Percentiles rank a stretch among this genome's conserved stretches.
Evolutionary conservation across 2,113 vertebrate species (phyloP).

Genomic region (Smithornis capensis): DNA sequence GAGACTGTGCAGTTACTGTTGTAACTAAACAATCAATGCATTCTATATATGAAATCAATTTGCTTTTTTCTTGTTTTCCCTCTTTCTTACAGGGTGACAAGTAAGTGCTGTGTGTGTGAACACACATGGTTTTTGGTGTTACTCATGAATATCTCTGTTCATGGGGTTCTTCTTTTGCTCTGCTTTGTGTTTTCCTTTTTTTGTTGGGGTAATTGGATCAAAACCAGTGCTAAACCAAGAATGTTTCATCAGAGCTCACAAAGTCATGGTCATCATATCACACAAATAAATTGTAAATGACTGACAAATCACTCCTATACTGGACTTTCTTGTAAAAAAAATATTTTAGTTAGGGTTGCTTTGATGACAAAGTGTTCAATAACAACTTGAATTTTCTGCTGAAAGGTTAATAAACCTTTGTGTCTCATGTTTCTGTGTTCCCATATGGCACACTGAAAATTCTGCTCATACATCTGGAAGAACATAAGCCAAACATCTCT

Average conservation of each 20-base stretch:
- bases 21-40: not conserved
- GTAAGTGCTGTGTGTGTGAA: fast-evolving
- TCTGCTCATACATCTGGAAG: not conserved
- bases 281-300: not conserved
- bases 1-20: not conserved
- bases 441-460: not conserved
- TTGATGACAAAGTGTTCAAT: not conserved
- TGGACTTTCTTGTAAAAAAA: not conserved
- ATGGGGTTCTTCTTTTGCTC: not conserved
- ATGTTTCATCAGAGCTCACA: not conserved
- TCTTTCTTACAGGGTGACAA: not conserved
- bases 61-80: not conserved
- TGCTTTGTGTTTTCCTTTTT: not conserved
- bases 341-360: not conserved
- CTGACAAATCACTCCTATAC: not conserved
- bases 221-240: not conserved
- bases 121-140: fast-evolving
- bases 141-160: not conserved
- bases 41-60: not conserved
- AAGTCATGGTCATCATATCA: fast-evolving
- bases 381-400: not conserved
- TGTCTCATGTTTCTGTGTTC: not conserved
- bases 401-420: conserved; percentile 6
- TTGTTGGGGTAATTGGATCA: not conserved
- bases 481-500: conserved; percentile 2